Evolutionary conservation across 2,888 invertebrate genomes (phyloP).

Genomic region (Spilarctia lutea): DNA sequence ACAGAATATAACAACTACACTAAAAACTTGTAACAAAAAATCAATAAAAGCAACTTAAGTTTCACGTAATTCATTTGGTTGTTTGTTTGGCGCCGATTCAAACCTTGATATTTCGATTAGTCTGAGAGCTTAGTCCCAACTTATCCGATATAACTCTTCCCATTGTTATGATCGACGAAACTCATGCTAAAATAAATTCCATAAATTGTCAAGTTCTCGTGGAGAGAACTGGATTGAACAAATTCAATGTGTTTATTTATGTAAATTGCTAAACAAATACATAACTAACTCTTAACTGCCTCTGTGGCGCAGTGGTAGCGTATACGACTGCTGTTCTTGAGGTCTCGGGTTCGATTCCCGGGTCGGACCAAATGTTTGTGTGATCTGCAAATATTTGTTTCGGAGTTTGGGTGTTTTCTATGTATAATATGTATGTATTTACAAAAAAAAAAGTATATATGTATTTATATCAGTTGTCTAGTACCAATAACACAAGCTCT

Average conservation of each 20-base stretch:
- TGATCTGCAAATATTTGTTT: no score
- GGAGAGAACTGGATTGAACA: no score
- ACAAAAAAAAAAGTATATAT: no score
- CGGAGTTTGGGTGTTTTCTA: no score
- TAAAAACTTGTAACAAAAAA: background rate
- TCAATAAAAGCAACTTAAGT: background rate
- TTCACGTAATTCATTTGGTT: background rate
- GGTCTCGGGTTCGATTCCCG: no score
- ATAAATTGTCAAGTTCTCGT: background rate
- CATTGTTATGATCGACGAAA: background rate
- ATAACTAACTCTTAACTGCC: background rate
- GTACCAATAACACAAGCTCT: no score
- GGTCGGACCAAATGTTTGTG: no score
- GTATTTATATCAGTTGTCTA: no score
- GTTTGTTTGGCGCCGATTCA: constrained; percentile 1
- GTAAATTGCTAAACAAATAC: background rate
- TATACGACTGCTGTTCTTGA: no score
- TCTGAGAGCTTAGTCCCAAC: background rate
- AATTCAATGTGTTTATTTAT: background rate
- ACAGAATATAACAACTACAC: background rate
- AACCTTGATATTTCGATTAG: background rate
- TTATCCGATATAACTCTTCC: background rate
- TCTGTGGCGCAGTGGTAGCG: no score
- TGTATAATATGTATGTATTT: no score
- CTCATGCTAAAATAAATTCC: background rate